Percentiles rank a stretch among this genome's conserved stretches.
phyloP scores from a whole-genome alignment of 2,888 invertebrate genomes.

The Himalopsyche tibetana region DNA sequence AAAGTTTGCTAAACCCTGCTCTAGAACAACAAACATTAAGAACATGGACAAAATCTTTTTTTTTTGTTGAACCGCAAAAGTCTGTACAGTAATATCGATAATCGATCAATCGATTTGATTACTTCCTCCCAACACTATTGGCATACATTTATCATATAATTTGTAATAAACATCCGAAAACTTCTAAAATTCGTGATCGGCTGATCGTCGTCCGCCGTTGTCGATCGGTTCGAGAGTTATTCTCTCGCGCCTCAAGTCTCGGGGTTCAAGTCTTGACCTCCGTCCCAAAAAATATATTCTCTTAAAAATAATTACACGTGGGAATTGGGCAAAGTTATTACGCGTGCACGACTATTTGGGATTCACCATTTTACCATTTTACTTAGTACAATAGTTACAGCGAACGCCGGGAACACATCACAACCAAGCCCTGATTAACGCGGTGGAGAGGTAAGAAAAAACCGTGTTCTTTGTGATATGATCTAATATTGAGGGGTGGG shows the following conservation, averaged over 20 bases:
- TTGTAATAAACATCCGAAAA: slow-evolving; percentile 38
- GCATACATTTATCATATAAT: slow-evolving; percentile 37
- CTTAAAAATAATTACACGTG: slow-evolving; percentile 48
- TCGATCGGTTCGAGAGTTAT: slow-evolving; percentile 4
- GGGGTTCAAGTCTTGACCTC: slow-evolving; percentile 38
- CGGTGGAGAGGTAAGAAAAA: too few relatives aligned
- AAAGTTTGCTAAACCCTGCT: too few relatives aligned
- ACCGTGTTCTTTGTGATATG: too few relatives aligned
- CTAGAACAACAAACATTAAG: too few relatives aligned
- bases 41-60: too few relatives aligned
- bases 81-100: too few relatives aligned
- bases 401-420: too few relatives aligned
- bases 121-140: not conserved
- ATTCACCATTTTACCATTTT: not conserved
- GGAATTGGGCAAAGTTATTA: slow-evolving; percentile 2
- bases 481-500: too few relatives aligned
- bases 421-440: too few relatives aligned
- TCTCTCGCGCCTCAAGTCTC: slow-evolving; percentile 12
- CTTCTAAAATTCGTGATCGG: slow-evolving; percentile 13
- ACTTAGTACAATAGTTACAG: too few relatives aligned
- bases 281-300: slow-evolving; percentile 47
- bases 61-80: too few relatives aligned
- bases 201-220: not conserved
- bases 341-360: slow-evolving; percentile 15
- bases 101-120: too few relatives aligned